Conservation (phyloP, 1,140 invertebrate genomes). For the Sminthurides bifidus region DNA sequence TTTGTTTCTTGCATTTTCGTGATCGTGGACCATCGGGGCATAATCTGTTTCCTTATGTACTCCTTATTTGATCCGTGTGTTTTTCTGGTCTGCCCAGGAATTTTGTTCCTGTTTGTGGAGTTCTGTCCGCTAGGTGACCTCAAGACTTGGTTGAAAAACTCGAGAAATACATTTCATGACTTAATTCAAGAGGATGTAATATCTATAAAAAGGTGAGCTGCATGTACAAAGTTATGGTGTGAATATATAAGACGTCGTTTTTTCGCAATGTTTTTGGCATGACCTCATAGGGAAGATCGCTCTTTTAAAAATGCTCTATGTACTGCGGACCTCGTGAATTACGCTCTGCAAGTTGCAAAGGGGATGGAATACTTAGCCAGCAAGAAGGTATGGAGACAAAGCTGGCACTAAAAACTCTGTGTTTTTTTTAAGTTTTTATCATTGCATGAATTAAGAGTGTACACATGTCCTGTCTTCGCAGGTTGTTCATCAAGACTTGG, state of each 20-base stretch:
- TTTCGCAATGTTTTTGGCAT: no score
- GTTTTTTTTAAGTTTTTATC: no score
- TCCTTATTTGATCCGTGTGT: no score
- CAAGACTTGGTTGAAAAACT: neutral
- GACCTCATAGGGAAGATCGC: no score
- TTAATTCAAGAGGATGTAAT: neutral
- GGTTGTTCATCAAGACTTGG: constrained; percentile 1
- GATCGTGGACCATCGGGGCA: no score
- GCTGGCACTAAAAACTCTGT: neutral
- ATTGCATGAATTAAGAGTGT: neutral
- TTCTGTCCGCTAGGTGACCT: neutral
- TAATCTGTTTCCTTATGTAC: no score
- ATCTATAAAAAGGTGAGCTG: neutral
- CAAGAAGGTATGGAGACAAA: neutral
- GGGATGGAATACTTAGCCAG: constrained; percentile 1
- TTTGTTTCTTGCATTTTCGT: no score
- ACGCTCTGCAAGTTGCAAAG: neutral
- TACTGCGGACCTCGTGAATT: neutral
- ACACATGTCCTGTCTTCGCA: neutral
- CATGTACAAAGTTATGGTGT: neutral
- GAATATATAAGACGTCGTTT: neutral
- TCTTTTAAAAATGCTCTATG: neutral
- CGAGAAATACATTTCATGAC: neutral
- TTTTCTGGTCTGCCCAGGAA: neutral
- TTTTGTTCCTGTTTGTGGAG: constrained; percentile 9